These are phyloP conservation scores for Gymnodraco acuticeps DNA, from an alignment of 2,797 vertebrate species.

Conservation along the genomic window DNA sequence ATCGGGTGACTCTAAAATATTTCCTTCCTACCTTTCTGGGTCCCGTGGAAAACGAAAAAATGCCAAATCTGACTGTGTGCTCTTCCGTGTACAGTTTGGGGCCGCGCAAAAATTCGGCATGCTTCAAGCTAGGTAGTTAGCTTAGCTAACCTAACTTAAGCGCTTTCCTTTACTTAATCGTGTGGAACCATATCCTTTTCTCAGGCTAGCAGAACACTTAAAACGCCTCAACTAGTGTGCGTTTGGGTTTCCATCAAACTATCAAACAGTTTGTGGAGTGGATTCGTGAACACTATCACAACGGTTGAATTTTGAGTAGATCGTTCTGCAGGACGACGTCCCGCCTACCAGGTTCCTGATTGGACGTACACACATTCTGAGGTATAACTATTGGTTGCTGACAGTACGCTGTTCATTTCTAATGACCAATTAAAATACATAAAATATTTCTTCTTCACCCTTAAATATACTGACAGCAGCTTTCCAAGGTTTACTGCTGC, in stretches of 20 bases:
- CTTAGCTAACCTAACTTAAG: constrained; percentile 35
- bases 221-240: not conserved
- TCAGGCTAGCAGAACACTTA: not conserved
- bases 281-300: constrained; percentile 33
- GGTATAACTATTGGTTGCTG: constrained; percentile 21
- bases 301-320: constrained; percentile 19
- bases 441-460: constrained; percentile 22
- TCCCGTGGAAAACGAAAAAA: constrained; percentile 91
- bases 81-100: constrained; percentile 90
- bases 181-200: too few species aligned
- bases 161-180: not conserved
- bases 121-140: constrained; percentile 66
- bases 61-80: constrained; percentile 88
- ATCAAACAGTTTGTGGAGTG: rapidly evolving
- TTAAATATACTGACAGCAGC: not conserved
- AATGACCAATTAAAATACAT: constrained; percentile 18
- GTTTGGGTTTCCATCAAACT: not conserved
- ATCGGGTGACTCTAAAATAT: too few species aligned
- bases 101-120: constrained; percentile 93
- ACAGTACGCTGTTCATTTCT: rapidly evolving
- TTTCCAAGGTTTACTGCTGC: not conserved
- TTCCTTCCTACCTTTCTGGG: constrained; percentile 84
- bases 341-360: constrained; percentile 44
- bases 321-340: not conserved
- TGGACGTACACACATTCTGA: not conserved